These are phyloP conservation scores for Saguinus imperator DNA, from an alignment of 2,113 vertebrate species.

Conservation along the genomic window DNA sequence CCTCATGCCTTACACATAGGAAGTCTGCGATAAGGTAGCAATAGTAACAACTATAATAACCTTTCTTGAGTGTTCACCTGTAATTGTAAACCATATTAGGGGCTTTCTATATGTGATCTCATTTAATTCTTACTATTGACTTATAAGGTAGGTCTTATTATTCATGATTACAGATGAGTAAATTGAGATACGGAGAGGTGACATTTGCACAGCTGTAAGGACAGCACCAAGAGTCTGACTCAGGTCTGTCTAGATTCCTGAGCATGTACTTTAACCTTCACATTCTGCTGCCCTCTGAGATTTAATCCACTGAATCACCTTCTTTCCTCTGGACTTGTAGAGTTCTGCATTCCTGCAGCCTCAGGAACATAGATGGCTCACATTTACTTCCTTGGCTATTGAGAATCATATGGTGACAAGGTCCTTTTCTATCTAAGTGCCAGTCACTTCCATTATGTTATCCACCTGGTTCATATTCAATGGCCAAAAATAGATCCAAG, in stretches of 20 bases:
- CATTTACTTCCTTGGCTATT: neutral
- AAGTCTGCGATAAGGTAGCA: neutral
- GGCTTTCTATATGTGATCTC: neutral
- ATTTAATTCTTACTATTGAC: neutral
- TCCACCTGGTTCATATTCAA: neutral
- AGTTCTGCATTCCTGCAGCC: neutral
- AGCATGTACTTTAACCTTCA: neutral
- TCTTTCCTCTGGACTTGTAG: neutral
- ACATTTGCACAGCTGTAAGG: neutral
- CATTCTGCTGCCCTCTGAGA: neutral
- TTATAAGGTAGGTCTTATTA: neutral
- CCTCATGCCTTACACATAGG: neutral
- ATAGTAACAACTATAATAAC: neutral
- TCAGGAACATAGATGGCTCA: neutral
- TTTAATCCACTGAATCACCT: neutral
- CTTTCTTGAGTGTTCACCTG: neutral
- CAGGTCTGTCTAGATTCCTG: neutral
- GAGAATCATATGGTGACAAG: neutral
- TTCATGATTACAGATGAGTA: neutral
- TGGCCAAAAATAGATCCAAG: neutral
- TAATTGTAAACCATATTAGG: neutral
- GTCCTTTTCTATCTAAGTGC: slow-evolving; percentile 16
- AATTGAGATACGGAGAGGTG: neutral
- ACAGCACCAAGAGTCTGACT: neutral
- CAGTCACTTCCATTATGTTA: neutral